Percentiles rank a stretch among this genome's conserved stretches.
Conservation (phyloP, 2,113 vertebrate species). For the Thomomys bottae region DNA sequence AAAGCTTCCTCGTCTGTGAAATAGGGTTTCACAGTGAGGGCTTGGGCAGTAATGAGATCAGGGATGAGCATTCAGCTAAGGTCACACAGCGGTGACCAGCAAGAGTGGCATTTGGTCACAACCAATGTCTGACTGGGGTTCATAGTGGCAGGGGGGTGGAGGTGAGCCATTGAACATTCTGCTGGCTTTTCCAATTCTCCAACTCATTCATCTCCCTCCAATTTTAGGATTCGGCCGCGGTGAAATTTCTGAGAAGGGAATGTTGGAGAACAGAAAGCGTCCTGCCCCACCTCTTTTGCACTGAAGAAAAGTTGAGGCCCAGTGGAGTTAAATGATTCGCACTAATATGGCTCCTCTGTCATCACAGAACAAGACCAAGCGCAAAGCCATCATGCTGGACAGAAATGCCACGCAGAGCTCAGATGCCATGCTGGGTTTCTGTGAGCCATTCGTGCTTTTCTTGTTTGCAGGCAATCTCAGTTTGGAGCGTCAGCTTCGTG, state of each 20-base stretch:
- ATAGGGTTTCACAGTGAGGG: neutral
- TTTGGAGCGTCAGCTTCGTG: no score
- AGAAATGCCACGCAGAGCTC: no score
- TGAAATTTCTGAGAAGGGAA: neutral
- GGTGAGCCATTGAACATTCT: neutral
- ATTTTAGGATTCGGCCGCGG: neutral
- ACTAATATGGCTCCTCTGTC: no score
- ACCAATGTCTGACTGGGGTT: neutral
- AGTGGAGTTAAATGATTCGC: no score
- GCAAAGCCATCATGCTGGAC: no score
- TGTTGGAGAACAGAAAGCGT: neutral
- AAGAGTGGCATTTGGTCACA: neutral
- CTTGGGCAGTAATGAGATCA: neutral
- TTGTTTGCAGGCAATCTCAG: no score
- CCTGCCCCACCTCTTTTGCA: neutral
- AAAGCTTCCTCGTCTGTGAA: neutral
- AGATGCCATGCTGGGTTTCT: no score
- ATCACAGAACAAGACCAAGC: no score
- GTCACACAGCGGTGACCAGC: no score
- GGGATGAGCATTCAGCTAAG: neutral
- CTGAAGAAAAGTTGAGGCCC: neutral
- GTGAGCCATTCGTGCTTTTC: no score
- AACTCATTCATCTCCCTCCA: no score
- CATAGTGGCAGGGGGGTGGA: neutral
- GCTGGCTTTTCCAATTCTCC: neutral